Evolutionary conservation across 2,113 vertebrate genomes (phyloP).

Genomic region (Rhynchomys soricoides): DNA sequence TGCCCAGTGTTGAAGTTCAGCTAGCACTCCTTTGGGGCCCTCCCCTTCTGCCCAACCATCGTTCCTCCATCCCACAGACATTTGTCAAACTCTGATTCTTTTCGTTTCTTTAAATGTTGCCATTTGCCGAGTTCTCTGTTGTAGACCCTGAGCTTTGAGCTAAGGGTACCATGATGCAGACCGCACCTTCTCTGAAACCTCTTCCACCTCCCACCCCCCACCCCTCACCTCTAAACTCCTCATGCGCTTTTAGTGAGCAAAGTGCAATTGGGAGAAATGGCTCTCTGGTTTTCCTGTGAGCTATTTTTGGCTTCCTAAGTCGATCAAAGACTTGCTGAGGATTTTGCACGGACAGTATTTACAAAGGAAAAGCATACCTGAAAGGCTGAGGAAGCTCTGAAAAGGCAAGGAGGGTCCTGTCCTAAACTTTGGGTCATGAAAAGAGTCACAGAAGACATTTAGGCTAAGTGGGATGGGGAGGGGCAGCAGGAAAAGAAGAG

Average conservation of each 20-base stretch:
- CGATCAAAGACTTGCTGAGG: constrained; percentile 11
- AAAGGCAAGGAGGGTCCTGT: not conserved
- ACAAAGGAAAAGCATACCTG: not conserved
- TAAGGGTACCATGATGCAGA: constrained; percentile 1
- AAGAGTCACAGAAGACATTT: not conserved
- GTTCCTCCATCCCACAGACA: not conserved
- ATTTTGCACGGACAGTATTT: not conserved
- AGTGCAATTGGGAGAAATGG: not conserved
- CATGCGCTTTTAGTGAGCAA: not conserved
- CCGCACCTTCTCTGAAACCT: not conserved
- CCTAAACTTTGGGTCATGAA: not conserved
- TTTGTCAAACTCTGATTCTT: not conserved
- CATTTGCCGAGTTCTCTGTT: not conserved
- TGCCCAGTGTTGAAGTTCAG: not conserved
- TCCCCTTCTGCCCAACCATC: no score
- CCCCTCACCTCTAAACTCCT: no score
- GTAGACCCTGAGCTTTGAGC: not conserved
- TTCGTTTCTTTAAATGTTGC: not conserved
- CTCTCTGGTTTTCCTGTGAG: not conserved
- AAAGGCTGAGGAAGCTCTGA: not conserved
- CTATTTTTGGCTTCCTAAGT: constrained; percentile 49
- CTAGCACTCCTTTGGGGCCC: not conserved
- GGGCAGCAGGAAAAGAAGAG: not conserved
- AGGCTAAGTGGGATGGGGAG: not conserved
- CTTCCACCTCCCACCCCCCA: no score